phyloP scores from a whole-genome alignment of 2,888 invertebrate genomes.

The Coremacera marginata region DNA sequence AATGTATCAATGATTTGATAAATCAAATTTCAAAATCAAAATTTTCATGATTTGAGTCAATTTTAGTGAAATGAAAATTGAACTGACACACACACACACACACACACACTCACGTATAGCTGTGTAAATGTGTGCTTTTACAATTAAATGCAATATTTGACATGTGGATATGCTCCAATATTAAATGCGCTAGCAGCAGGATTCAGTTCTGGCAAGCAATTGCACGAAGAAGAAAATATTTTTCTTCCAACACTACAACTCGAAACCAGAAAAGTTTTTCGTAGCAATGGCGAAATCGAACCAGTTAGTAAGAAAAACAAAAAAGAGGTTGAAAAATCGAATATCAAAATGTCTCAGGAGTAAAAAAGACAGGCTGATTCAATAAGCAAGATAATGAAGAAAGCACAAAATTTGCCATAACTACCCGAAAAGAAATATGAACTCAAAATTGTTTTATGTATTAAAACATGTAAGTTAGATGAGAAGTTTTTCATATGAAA shows the following conservation, averaged over 20 bases:
- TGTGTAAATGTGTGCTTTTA: neutral
- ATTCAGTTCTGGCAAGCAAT: slow-evolving; percentile 10
- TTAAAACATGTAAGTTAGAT: no score
- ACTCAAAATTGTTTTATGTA: no score
- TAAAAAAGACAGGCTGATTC: neutral
- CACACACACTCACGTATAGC: neutral
- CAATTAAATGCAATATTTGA: slow-evolving; percentile 26
- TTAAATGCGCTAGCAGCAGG: neutral
- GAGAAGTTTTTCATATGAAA: no score
- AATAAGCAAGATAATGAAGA: neutral
- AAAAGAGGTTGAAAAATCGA: neutral
- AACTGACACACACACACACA: neutral
- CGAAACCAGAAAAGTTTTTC: neutral
- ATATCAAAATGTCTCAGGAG: neutral
- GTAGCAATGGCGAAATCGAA: neutral
- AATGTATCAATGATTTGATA: no score
- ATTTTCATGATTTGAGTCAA: no score
- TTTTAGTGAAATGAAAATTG: no score
- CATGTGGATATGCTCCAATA: slow-evolving; percentile 22
- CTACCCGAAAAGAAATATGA: no score
- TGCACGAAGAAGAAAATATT: neutral
- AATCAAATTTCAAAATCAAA: no score
- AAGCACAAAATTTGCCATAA: no score
- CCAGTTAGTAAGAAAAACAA: neutral
- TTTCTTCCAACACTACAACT: neutral